Conservation (phyloP, 64 coral and sea anemone species). For the Pachyseris speciosa region DNA sequence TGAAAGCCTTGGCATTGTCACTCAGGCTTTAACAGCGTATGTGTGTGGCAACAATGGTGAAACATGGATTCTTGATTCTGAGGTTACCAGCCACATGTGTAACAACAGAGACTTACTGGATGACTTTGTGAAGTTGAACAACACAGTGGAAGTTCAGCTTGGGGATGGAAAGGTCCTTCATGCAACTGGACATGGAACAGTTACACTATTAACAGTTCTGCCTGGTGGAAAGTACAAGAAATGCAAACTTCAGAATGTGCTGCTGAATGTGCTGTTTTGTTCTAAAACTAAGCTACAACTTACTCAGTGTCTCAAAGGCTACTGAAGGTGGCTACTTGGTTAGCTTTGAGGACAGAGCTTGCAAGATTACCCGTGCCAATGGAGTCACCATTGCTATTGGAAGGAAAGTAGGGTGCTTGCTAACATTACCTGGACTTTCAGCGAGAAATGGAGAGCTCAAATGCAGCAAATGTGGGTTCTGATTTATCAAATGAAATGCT, state of each 20-base stretch:
- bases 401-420: slow-evolving; percentile 27
- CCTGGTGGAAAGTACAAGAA: slow-evolving; percentile 26
- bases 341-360: slow-evolving; percentile 26
- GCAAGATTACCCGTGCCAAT: not conserved
- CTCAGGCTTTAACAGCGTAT: too few species aligned
- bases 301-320: slow-evolving; percentile 58
- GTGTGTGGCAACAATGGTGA: slow-evolving; percentile 4
- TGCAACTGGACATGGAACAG: slow-evolving; percentile 18
- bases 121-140: not conserved
- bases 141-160: slow-evolving; percentile 13
- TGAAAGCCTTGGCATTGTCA: too few species aligned
- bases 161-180: slow-evolving; percentile 62
- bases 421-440: too few species aligned
- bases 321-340: slow-evolving; percentile 11
- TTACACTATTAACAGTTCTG: slow-evolving; percentile 5
- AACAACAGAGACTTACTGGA: slow-evolving; percentile 20
- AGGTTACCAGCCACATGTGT: slow-evolving; percentile 41
- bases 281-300: slow-evolving; percentile 48
- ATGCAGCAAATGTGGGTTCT: too few species aligned
- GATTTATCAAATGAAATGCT: too few species aligned
- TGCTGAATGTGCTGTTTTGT: too few species aligned
- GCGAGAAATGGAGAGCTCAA: too few species aligned
- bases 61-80: slow-evolving; percentile 46
- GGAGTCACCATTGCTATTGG: slow-evolving; percentile 31
- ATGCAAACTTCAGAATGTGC: slow-evolving; percentile 27